Conservation (phyloP, 2,797 vertebrate species). For the Arremon brunneinucha region DNA sequence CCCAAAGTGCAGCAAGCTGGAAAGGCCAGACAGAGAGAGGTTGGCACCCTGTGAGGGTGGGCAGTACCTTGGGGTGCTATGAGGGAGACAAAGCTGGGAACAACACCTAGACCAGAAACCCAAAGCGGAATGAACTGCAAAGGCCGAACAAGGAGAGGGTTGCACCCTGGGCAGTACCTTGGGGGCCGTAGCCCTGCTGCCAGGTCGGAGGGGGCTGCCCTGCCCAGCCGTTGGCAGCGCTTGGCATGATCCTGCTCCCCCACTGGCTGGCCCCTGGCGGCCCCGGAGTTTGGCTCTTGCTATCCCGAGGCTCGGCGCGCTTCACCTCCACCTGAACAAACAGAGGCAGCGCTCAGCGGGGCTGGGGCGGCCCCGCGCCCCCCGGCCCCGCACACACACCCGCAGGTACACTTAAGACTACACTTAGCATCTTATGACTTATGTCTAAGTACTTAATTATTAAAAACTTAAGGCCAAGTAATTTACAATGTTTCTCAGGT, state of each 20-base stretch:
- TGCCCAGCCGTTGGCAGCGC: slow-evolving; percentile 97
- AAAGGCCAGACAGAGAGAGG: no score
- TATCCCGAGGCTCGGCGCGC: slow-evolving; percentile 96
- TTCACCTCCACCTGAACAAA: slow-evolving; percentile 99
- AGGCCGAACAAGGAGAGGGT: fast-evolving
- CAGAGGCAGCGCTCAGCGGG: slow-evolving; percentile 75
- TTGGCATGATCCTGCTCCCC: slow-evolving; percentile 92
- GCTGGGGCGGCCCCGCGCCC: slow-evolving; percentile 47
- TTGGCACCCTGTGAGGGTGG: no score
- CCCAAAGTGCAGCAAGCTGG: fast-evolving
- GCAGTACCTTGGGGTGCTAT: not conserved
- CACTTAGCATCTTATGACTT: slow-evolving; percentile 83
- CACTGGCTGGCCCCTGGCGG: slow-evolving; percentile 92
- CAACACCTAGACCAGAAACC: fast-evolving
- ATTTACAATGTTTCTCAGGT: slow-evolving; percentile 93
- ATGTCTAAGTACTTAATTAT: slow-evolving; percentile 79
- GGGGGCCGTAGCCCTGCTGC: slow-evolving; percentile 95
- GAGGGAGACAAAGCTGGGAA: no score
- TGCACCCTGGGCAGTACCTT: slow-evolving; percentile 79
- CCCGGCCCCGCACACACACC: slow-evolving; percentile 83
- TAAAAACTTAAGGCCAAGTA: slow-evolving; percentile 79
- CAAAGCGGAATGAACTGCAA: fast-evolving
- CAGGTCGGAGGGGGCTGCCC: slow-evolving; percentile 93
- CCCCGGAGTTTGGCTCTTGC: slow-evolving; percentile 89
- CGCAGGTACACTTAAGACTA: slow-evolving; percentile 77